Evolutionary conservation across 2,113 vertebrate species (phyloP).

Genomic region (Heterocephalus glaber): DNA sequence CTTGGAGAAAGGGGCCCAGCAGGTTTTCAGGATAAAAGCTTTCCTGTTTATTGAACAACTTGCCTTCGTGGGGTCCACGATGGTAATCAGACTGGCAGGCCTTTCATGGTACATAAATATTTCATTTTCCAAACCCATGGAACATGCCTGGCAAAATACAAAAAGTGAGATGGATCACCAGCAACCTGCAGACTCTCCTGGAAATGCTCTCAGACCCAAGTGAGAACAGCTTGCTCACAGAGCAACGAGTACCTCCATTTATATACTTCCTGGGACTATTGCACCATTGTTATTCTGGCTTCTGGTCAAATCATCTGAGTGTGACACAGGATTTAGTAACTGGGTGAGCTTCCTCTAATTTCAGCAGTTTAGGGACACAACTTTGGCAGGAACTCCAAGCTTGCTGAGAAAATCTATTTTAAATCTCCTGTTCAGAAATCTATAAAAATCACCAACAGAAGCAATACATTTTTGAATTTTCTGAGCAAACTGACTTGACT

Average conservation of each 20-base stretch:
- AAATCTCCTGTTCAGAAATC: background rate
- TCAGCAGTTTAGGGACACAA: background rate
- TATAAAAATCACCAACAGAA: background rate
- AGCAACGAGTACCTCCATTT: background rate
- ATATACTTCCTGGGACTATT: accelerated
- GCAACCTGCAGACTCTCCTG: background rate
- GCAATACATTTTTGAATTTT: background rate
- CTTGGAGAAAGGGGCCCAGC: constrained; percentile 3
- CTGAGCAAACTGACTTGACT: background rate
- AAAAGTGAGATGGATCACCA: background rate
- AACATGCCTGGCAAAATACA: background rate
- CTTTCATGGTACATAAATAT: background rate
- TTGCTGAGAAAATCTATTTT: background rate
- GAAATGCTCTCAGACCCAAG: background rate
- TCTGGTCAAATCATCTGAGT: background rate
- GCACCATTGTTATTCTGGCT: background rate
- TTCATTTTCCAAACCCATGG: constrained; percentile 9
- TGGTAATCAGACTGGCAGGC: constrained; percentile 39
- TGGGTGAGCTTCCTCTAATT: background rate
- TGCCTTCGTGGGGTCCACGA: background rate
- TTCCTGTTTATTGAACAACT: constrained; percentile 67
- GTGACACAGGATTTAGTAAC: background rate
- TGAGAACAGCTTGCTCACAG: background rate
- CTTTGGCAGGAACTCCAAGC: background rate
- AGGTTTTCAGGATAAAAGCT: constrained; percentile 63